These are phyloP conservation scores for Meganola albula DNA, from an alignment of 2,888 invertebrate genomes.

Conservation along the genomic window DNA sequence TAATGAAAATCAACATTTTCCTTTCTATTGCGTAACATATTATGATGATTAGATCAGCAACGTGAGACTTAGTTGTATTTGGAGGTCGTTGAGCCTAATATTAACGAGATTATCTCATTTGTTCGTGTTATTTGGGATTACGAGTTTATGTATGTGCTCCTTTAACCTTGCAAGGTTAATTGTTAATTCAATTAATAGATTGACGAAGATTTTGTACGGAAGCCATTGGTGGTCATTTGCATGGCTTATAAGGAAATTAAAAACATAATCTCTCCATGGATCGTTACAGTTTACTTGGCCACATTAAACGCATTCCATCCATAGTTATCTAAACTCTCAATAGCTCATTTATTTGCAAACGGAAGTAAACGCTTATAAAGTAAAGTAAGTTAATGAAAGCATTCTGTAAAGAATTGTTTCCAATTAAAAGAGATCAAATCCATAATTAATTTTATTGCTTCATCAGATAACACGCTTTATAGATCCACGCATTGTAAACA, in stretches of 20 bases:
- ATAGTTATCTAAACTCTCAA: too few species aligned
- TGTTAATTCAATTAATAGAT: conserved; percentile 13
- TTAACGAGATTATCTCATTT: conserved; percentile 18
- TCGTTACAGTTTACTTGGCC: too few species aligned
- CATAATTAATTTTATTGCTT: conserved; percentile 22
- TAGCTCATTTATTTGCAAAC: not conserved
- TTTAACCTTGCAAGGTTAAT: conserved; percentile 12
- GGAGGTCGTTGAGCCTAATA: conserved; percentile 14
- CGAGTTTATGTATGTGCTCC: too few species aligned
- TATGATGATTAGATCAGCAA: conserved; percentile 12
- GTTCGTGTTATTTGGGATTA: conserved; percentile 5
- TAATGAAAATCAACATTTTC: conserved; percentile 57
- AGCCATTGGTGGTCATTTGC: too few species aligned
- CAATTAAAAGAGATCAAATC: conserved; percentile 30
- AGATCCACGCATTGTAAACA: conserved; percentile 20
- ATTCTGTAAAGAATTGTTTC: conserved; percentile 21
- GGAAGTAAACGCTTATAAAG: conserved; percentile 5
- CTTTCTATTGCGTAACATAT: conserved; percentile 29
- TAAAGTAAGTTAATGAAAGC: conserved; percentile 17
- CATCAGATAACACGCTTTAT: conserved; percentile 25
- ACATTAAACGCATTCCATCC: too few species aligned
- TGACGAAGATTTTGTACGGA: too few species aligned
- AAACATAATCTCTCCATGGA: too few species aligned
- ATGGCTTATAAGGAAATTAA: too few species aligned
- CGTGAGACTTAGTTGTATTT: conserved; percentile 10